Conservation (phyloP, 1,140 invertebrate species). For the Drosophila tristis region DNA sequence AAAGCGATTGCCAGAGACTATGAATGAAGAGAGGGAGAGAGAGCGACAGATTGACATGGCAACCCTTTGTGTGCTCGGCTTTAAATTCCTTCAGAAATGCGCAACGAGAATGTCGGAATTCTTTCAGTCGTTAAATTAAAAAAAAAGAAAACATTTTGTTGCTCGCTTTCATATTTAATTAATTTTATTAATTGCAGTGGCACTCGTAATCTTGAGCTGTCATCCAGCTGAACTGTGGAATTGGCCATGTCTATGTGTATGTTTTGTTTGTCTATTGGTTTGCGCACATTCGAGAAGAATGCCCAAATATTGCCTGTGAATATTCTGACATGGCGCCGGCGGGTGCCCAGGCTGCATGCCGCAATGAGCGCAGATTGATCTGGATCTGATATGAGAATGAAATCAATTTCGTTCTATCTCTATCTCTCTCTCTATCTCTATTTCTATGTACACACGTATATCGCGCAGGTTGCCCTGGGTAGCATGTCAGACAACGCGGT, state of each 20-base stretch:
- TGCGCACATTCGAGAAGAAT: not conserved
- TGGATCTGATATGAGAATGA: conserved; percentile 27
- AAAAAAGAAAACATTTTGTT: not conserved
- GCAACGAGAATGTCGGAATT: too few relatives aligned
- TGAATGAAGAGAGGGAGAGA: not conserved
- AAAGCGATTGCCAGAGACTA: not conserved
- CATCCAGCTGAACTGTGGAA: not conserved
- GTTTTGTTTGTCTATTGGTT: not conserved
- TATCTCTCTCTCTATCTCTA: conserved; percentile 13
- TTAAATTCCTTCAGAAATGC: too few relatives aligned
- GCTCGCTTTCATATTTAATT: not conserved
- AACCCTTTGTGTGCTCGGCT: too few relatives aligned
- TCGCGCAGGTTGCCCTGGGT: conserved; percentile 1
- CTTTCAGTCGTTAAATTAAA: not conserved
- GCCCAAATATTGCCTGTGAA: not conserved
- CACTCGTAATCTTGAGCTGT: not conserved
- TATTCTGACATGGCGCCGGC: conserved; percentile 4
- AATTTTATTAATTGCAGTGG: conserved; percentile 23
- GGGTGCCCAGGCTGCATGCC: not conserved
- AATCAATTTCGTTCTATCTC: conserved; percentile 40
- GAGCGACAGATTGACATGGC: too few relatives aligned
- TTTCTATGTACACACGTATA: not conserved
- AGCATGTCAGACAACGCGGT: conserved; percentile 7
- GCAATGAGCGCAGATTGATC: conserved; percentile 41
- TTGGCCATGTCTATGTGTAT: too few relatives aligned